phyloP scores from a whole-genome alignment of 2,888 invertebrate genomes.

The Leptogaster cylindrica region DNA sequence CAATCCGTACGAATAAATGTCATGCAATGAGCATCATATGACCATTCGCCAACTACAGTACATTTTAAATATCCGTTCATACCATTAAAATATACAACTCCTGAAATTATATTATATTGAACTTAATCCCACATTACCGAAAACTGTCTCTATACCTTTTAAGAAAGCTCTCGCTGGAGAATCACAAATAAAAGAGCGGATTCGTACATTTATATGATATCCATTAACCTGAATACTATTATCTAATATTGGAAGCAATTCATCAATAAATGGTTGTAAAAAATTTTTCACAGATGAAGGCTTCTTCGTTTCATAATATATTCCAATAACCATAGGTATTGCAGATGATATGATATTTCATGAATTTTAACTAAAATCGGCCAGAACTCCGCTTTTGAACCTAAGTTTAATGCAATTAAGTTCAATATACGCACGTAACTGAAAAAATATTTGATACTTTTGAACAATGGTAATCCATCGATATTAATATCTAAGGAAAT shows the following conservation, averaged over 20 bases:
- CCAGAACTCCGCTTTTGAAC: constrained; percentile 2
- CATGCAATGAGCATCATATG: neutral
- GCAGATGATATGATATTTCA: constrained; percentile 3
- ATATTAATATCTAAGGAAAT: neutral
- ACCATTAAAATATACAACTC: neutral
- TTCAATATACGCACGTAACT: neutral
- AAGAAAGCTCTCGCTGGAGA: neutral
- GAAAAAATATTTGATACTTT: neutral
- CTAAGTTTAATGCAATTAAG: neutral
- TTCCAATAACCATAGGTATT: constrained; percentile 2
- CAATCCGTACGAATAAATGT: neutral
- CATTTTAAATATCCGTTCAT: neutral
- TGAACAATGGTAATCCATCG: neutral
- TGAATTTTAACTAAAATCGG: constrained; percentile 12
- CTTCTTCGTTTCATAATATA: neutral
- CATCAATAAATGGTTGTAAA: neutral
- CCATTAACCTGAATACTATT: too few species aligned
- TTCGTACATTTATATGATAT: neutral
- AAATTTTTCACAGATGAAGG: neutral
- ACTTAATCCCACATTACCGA: neutral
- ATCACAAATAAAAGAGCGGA: neutral
- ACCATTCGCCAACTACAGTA: neutral
- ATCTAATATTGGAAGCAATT: too few species aligned
- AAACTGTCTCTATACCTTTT: neutral
- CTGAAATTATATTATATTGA: neutral